These are phyloP conservation scores for Meteorus sp. DNA, from an alignment of 1,140 invertebrate species.

Conservation along the genomic window DNA sequence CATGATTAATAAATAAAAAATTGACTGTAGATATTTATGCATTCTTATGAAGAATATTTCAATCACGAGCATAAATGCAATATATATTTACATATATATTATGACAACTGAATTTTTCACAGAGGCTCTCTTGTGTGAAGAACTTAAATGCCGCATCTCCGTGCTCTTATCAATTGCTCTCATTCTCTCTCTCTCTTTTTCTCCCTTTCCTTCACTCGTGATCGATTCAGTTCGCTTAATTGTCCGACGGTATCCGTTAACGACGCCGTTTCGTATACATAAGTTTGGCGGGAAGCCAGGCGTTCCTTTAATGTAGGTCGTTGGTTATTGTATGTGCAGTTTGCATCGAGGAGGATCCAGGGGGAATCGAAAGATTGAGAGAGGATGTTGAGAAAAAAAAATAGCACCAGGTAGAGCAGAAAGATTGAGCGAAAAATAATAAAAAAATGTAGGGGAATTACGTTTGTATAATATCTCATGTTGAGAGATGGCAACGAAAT, in stretches of 20 bases:
- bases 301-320: conserved; percentile 38
- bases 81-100: too few relatives aligned
- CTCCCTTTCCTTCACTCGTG: conserved; percentile 18
- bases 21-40: too few relatives aligned
- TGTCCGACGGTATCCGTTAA: conserved; percentile 40
- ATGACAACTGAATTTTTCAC: too few relatives aligned
- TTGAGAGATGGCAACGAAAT: too few relatives aligned
- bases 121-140: too few relatives aligned
- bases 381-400: neutral
- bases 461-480: neutral
- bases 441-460: too few relatives aligned
- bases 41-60: too few relatives aligned
- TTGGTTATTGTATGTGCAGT: conserved; percentile 42
- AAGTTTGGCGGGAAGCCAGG: conserved; percentile 40
- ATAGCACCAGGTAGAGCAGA: neutral
- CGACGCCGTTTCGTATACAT: conserved; percentile 38
- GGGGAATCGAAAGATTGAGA: conserved; percentile 12
- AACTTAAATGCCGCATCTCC: conserved; percentile 33
- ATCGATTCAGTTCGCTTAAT: conserved; percentile 42
- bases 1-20: too few relatives aligned
- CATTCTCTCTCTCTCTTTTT: too few relatives aligned
- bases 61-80: too few relatives aligned
- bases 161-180: too few relatives aligned
- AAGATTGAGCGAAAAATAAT: neutral
- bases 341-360: conserved; percentile 30